These are phyloP conservation scores for Peromyscus leucopus DNA, from an alignment of 2,113 vertebrate species.

Conservation along the genomic window DNA sequence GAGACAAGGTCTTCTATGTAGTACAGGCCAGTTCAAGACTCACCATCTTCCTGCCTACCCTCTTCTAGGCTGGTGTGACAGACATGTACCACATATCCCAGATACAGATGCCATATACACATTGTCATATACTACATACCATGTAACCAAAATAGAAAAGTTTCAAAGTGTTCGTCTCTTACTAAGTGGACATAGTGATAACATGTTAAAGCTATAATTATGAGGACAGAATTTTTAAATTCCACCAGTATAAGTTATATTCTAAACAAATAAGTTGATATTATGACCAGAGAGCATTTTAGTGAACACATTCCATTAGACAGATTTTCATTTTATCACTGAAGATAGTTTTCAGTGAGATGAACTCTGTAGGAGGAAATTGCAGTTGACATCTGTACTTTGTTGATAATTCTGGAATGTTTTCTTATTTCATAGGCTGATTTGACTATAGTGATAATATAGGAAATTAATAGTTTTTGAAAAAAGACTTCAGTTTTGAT, in stretches of 20 bases:
- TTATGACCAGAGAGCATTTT: neutral
- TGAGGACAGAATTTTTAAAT: constrained; percentile 6
- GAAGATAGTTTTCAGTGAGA: neutral
- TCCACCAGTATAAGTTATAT: neutral
- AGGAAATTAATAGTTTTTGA: neutral
- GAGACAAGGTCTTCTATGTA: neutral
- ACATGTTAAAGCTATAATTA: neutral
- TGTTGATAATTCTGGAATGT: neutral
- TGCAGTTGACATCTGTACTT: neutral
- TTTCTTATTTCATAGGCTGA: neutral
- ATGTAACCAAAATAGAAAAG: neutral
- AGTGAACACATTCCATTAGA: neutral
- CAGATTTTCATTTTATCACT: neutral
- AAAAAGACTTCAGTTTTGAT: constrained; percentile 36
- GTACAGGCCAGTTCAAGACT: no score
- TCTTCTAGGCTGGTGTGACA: neutral
- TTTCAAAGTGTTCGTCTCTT: constrained; percentile 18
- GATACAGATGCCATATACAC: neutral
- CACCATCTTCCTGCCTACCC: neutral
- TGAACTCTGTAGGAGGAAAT: neutral
- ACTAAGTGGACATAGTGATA: neutral
- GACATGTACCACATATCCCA: no score
- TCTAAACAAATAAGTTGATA: neutral
- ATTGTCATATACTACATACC: neutral
- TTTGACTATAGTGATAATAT: neutral